Percentiles rank a stretch among this genome's conserved stretches.
Conservation (phyloP, 1,140 invertebrate genomes). For the Caenorhabditis briggsae region DNA sequence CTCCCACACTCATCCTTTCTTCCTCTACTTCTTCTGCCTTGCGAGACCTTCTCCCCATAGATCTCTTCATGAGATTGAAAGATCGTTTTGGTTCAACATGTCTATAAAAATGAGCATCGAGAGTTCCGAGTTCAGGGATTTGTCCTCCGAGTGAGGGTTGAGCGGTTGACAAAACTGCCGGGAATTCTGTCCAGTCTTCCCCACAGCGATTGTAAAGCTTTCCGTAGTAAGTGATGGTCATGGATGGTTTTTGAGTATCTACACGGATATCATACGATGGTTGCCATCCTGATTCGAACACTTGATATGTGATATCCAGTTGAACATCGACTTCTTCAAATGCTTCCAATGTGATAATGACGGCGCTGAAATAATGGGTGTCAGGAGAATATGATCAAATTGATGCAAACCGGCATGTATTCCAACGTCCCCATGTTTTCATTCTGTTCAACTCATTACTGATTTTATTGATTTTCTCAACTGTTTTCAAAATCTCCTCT, state of each 20-base stretch:
- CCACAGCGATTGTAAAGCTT: constrained; percentile 78
- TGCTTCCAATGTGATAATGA: constrained; percentile 28
- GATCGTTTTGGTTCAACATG: not conserved
- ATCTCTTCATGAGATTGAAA: not conserved
- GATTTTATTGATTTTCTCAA: not conserved
- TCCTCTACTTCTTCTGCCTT: not conserved
- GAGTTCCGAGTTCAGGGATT: constrained; percentile 76
- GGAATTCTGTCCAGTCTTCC: constrained; percentile 79
- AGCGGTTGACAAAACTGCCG: constrained; percentile 78
- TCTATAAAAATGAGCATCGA: constrained; percentile 73
- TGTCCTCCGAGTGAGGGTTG: constrained; percentile 78
- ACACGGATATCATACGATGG: constrained; percentile 79
- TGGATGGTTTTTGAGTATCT: constrained; percentile 62
- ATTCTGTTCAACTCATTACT: not conserved
- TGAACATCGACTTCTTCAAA: constrained; percentile 26
- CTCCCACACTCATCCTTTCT: not conserved
- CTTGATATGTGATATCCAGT: constrained; percentile 78
- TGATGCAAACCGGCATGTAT: not conserved
- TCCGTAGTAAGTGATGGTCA: constrained; percentile 76
- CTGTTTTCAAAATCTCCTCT: not conserved
- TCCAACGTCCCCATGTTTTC: not conserved
- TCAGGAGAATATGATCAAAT: not conserved
- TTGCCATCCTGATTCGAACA: constrained; percentile 75
- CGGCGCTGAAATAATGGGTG: not conserved
- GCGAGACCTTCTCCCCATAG: not conserved